Percentiles rank a stretch among this genome's conserved stretches.
Evolutionary conservation across 2,797 vertebrate genomes (phyloP).

Genomic region (Sebastes reedi): DNA sequence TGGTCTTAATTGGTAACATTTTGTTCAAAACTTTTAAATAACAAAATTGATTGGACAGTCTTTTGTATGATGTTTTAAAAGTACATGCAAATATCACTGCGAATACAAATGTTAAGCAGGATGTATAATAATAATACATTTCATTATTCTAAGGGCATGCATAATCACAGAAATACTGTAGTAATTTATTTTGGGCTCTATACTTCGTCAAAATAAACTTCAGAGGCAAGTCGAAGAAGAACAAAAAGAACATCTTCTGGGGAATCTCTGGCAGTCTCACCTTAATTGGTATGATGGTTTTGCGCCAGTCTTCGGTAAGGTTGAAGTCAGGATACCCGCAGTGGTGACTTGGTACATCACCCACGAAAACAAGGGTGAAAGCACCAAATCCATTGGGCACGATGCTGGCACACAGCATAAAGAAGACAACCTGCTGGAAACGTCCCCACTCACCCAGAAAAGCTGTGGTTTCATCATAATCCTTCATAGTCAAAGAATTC

Average conservation of each 20-base stretch:
- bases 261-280: constrained; percentile 16
- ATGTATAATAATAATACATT: neutral
- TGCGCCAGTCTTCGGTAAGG: constrained; percentile 83
- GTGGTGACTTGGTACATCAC: constrained; percentile 79
- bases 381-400: constrained; percentile 87
- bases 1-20: neutral
- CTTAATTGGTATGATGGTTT: constrained; percentile 78
- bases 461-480: constrained; percentile 75
- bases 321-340: constrained; percentile 82
- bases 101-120: neutral
- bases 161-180: neutral
- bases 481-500: constrained; percentile 49
- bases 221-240: neutral
- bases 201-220: too few species aligned
- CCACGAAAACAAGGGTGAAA: constrained; percentile 82
- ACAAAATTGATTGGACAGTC: neutral
- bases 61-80: neutral
- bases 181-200: neutral
- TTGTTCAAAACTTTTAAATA: neutral
- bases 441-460: constrained; percentile 86
- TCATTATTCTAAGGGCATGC: neutral
- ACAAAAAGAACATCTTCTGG: neutral
- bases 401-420: constrained; percentile 85
- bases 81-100: neutral
- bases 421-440: constrained; percentile 86